Percentiles rank a stretch among this genome's conserved stretches.
These are phyloP conservation scores for Porites cylindrica DNA, from an alignment of 92 coral and sea anemone species.

Conservation along the genomic window DNA sequence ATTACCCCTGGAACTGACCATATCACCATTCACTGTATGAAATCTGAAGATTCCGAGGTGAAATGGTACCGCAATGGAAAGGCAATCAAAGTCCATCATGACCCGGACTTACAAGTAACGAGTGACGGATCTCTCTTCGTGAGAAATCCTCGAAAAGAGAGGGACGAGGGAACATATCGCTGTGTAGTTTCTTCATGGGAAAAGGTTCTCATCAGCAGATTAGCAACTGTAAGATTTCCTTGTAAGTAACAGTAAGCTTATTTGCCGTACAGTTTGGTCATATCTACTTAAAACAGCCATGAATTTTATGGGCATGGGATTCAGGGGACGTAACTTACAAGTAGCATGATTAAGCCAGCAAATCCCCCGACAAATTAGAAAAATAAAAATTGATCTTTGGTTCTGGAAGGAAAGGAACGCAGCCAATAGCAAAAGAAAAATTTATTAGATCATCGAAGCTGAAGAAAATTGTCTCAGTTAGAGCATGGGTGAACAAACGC, in stretches of 20 bases:
- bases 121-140: slow-evolving; percentile 82
- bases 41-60: slow-evolving; percentile 60
- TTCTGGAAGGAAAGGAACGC: too few relatives aligned
- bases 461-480: too few relatives aligned
- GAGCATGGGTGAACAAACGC: too few relatives aligned
- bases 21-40: slow-evolving; percentile 79
- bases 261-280: too few relatives aligned
- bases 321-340: too few relatives aligned
- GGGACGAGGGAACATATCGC: slow-evolving; percentile 80
- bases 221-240: slow-evolving; percentile 76
- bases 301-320: too few relatives aligned
- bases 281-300: too few relatives aligned
- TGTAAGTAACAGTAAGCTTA: slow-evolving; percentile 59
- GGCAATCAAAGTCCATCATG: slow-evolving; percentile 41
- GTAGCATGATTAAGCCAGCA: too few relatives aligned
- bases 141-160: slow-evolving; percentile 59
- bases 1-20: slow-evolving; percentile 39
- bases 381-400: too few relatives aligned
- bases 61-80: slow-evolving; percentile 75
- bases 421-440: too few relatives aligned
- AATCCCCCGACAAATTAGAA: too few relatives aligned
- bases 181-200: slow-evolving; percentile 71
- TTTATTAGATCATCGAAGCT: too few relatives aligned
- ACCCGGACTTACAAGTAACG: slow-evolving; percentile 61
- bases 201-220: slow-evolving; percentile 63